These are phyloP conservation scores for Pseudochirops cupreus DNA, from an alignment of 2,797 vertebrate species.

Conservation along the genomic window DNA sequence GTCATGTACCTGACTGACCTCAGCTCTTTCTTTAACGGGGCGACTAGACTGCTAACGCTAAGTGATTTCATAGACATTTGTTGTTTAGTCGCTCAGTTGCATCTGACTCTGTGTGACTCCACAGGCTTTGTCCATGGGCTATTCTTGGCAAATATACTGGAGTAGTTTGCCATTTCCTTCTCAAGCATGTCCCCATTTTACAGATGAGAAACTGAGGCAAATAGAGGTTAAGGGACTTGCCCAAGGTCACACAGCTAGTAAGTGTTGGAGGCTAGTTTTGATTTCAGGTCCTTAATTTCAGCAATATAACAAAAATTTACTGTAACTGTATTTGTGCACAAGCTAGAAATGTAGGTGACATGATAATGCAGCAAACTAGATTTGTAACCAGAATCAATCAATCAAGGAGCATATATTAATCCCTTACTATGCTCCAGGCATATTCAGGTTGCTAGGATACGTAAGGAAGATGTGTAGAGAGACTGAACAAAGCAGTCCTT, in stretches of 20 bases:
- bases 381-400: not conserved
- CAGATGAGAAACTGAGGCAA: not conserved
- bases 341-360: not conserved
- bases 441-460: not conserved
- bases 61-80: not conserved
- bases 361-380: not conserved
- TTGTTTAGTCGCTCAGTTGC: not conserved
- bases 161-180: not conserved
- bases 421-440: not conserved
- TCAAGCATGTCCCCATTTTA: not conserved
- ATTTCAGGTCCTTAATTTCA: not conserved
- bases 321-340: not conserved
- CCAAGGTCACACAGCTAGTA: not conserved
- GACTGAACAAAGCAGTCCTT: not conserved
- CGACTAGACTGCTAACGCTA: not conserved
- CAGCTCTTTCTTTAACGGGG: not conserved
- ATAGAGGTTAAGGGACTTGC: not conserved
- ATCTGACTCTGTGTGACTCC: not conserved
- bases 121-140: not conserved
- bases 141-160: not conserved
- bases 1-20: not conserved
- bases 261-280: not conserved
- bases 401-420: not conserved
- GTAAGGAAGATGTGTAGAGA: not conserved
- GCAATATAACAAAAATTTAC: not conserved